phyloP scores from a whole-genome alignment of 2,888 invertebrate genomes.

The Zeuzera pyrina region DNA sequence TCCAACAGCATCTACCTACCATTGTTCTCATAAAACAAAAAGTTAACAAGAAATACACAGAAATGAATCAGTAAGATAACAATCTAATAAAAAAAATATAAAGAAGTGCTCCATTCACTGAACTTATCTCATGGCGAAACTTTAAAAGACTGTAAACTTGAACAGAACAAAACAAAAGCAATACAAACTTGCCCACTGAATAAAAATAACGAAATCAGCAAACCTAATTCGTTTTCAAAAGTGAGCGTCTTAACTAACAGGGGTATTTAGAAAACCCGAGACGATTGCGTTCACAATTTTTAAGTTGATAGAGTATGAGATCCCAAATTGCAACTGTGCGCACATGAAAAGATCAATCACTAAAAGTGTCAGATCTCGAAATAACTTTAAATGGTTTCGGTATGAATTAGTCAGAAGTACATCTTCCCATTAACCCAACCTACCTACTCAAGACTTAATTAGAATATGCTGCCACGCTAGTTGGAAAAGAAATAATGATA shows the following conservation, averaged over 20 bases:
- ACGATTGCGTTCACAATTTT: conserved; percentile 11
- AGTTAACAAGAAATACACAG: too few species aligned
- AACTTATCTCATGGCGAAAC: conserved; percentile 38
- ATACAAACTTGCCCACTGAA: conserved; percentile 60
- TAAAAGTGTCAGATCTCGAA: too few species aligned
- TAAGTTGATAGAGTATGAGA: background rate
- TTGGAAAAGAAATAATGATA: too few species aligned
- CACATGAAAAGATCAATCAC: too few species aligned
- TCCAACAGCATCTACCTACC: too few species aligned
- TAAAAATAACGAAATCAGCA: conserved; percentile 56
- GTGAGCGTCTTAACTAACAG: conserved; percentile 27
- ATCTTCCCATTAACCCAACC: too few species aligned
- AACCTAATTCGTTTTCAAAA: conserved; percentile 49
- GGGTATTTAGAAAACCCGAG: conserved; percentile 15
- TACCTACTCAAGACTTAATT: too few species aligned
- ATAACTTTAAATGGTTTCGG: too few species aligned
- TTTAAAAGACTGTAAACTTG: conserved; percentile 19
- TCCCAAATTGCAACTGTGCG: background rate
- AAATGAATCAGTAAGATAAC: conserved; percentile 57
- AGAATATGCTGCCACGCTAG: too few species aligned
- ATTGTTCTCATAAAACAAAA: too few species aligned
- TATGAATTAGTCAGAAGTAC: too few species aligned
- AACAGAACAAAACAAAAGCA: conserved; percentile 47
- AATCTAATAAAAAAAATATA: conserved; percentile 34
- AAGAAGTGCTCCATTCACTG: conserved; percentile 26